A percentile compares a stretch with the other conserved stretches of the same genome.
Conservation (phyloP, 2,888 invertebrate species). For the Masnerella sp. region DNA sequence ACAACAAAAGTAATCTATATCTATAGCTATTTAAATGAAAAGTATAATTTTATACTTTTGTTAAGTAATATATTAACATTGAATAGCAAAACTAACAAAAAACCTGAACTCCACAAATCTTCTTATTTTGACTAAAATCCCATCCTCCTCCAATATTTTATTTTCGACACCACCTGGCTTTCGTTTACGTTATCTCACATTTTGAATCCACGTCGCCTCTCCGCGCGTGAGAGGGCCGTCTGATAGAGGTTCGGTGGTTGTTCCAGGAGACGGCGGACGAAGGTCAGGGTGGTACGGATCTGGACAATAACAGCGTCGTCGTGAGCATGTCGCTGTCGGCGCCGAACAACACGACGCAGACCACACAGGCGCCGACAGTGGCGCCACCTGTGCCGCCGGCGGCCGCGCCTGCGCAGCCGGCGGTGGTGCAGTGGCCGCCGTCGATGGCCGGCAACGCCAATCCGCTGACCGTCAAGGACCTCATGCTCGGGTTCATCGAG, state of each 20-base stretch:
- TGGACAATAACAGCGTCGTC: conserved; percentile 71
- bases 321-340: conserved; percentile 67
- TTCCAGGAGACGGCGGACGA: conserved; percentile 91
- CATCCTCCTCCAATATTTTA: background rate
- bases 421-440: conserved; percentile 75
- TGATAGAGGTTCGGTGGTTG: conserved; percentile 76
- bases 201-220: conserved; percentile 60
- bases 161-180: conserved; percentile 2
- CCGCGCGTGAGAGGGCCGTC: conserved; percentile 72
- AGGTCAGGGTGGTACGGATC: conserved; percentile 80
- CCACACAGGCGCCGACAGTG: conserved; percentile 75
- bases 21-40: no score
- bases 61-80: no score
- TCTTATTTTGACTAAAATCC: no score
- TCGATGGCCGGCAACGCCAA: conserved; percentile 77
- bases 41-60: no score
- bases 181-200: conserved; percentile 16
- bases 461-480: conserved; percentile 88
- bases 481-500: conserved; percentile 90
- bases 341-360: conserved; percentile 72
- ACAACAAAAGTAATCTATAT: no score
- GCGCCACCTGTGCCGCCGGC: conserved; percentile 64
- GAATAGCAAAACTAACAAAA: no score
- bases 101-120: no score
- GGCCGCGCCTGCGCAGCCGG: conserved; percentile 63